Percentiles rank a stretch among this genome's conserved stretches.
These are phyloP conservation scores for Cacatua alba DNA, from an alignment of 2,113 vertebrate genomes.

Conservation along the genomic window DNA sequence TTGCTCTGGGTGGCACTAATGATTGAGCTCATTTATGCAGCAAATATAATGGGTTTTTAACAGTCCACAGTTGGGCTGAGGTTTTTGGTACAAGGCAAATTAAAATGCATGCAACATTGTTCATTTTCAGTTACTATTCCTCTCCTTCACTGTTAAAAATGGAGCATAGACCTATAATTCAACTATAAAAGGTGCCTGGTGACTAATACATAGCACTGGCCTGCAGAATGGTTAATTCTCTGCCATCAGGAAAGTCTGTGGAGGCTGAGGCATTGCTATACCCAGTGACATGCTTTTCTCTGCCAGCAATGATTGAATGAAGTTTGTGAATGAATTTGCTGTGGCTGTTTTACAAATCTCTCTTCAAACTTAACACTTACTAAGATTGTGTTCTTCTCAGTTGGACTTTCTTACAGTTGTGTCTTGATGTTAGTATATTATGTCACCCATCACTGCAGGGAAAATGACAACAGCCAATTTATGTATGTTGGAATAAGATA, in stretches of 20 bases:
- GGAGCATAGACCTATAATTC: not conserved
- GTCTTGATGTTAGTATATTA: not conserved
- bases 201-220: not conserved
- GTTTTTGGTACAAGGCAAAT: not conserved
- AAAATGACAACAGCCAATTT: slow-evolving; percentile 25
- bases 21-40: not conserved
- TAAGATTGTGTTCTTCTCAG: not conserved
- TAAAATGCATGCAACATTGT: not conserved
- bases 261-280: not conserved
- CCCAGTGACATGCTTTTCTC: not conserved
- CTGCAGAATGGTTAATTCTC: not conserved
- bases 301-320: not conserved
- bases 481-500: not conserved
- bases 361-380: not conserved
- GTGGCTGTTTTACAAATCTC: not conserved
- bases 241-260: not conserved
- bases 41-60: not conserved
- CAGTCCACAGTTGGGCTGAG: not conserved
- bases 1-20: not conserved
- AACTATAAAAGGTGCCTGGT: not conserved
- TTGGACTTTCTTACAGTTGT: not conserved
- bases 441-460: not conserved
- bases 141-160: not conserved
- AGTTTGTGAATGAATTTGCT: not conserved
- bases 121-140: not conserved